Evolutionary conservation across 2,113 vertebrate species (phyloP).

Genomic region (Equus quagga): DNA sequence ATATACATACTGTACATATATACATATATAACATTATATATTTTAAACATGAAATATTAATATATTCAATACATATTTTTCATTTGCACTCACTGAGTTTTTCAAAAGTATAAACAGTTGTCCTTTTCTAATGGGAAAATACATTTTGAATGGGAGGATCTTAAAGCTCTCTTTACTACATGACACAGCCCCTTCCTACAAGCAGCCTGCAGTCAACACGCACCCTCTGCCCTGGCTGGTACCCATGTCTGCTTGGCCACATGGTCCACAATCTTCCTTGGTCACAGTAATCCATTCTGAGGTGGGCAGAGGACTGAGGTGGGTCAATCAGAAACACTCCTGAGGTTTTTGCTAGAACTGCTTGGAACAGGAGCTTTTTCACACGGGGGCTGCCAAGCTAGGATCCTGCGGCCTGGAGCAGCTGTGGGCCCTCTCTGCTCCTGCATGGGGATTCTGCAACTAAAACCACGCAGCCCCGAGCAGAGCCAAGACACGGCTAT

Average conservation of each 20-base stretch:
- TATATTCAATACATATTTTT: not conserved
- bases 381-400: not conserved
- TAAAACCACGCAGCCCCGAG: rapidly evolving
- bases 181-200: rapidly evolving
- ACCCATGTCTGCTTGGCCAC: not conserved
- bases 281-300: not conserved
- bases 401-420: not conserved
- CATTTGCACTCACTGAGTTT: not conserved
- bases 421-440: not conserved
- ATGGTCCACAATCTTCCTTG: not conserved
- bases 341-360: not conserved
- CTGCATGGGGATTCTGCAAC: rapidly evolving
- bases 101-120: not conserved
- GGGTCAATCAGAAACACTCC: not conserved
- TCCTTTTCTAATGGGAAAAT: not conserved
- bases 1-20: too few relatives aligned
- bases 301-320: not conserved
- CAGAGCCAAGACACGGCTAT: not conserved
- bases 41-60: not conserved
- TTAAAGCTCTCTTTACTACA: not conserved
- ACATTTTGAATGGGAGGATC: not conserved
- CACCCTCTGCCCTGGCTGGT: rapidly evolving
- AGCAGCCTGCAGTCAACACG: rapidly evolving
- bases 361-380: not conserved
- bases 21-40: not conserved